phyloP scores from a whole-genome alignment of 2,888 invertebrate genomes.

The Leptarthrus brevirostris region DNA sequence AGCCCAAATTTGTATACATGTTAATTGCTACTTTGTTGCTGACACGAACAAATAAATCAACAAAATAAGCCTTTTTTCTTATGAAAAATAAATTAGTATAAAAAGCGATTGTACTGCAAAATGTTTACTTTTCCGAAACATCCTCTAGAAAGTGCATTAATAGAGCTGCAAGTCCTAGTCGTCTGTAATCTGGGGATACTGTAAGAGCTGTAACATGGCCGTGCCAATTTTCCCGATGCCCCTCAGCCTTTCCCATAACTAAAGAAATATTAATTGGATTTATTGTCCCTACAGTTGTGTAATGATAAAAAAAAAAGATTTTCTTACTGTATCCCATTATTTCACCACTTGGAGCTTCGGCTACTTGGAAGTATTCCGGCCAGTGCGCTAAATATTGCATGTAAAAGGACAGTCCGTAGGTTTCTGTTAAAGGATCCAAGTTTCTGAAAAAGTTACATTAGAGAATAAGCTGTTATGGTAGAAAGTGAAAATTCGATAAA shows the following conservation, averaged over 20 bases:
- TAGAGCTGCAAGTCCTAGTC: conserved; percentile 91
- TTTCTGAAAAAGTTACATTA: conserved; percentile 89
- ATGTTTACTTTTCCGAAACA: conserved; percentile 87
- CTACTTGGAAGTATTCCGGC: conserved; percentile 99
- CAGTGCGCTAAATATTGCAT: conserved; percentile 97
- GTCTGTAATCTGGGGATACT: conserved; percentile 92
- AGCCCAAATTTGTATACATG: conserved; percentile 96
- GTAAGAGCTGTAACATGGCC: conserved; percentile 99
- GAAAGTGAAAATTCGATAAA: too few species aligned
- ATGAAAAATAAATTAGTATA: too few species aligned
- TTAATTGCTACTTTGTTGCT: conserved; percentile 97
- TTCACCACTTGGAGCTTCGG: conserved; percentile 94
- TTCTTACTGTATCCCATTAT: conserved; percentile 99
- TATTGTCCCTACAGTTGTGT: not conserved
- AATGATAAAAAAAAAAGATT: too few species aligned
- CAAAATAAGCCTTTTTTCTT: conserved; percentile 96
- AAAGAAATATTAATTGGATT: too few species aligned
- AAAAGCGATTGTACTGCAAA: too few species aligned
- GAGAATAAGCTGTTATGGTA: too few species aligned
- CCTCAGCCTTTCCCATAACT: conserved; percentile 99
- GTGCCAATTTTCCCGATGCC: conserved; percentile 96
- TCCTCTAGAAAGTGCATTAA: conserved; percentile 96
- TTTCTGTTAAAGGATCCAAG: conserved; percentile 96
- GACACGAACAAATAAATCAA: conserved; percentile 97
- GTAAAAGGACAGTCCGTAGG: conserved; percentile 94